Conservation (phyloP, 2,113 vertebrate species). For the Neodontobutis hainanensis region DNA sequence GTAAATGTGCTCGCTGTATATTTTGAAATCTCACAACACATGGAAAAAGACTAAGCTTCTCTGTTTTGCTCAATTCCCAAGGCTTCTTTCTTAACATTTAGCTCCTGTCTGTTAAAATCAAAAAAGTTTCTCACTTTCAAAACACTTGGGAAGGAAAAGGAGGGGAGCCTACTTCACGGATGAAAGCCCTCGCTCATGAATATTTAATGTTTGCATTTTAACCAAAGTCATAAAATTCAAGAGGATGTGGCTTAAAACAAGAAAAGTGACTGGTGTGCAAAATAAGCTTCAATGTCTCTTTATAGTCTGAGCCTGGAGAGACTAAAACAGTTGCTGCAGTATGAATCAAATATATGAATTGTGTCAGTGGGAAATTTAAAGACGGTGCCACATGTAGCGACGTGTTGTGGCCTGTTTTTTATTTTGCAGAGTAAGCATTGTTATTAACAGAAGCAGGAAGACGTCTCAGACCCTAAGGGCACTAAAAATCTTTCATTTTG, state of each 20-base stretch:
- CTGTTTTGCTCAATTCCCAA: conserved; percentile 51
- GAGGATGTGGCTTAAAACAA: conserved; percentile 68
- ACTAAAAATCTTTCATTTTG: conserved; percentile 64
- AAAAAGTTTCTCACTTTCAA: conserved; percentile 74
- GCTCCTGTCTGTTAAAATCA: conserved; percentile 69
- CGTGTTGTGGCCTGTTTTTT: conserved; percentile 61
- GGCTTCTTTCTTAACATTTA: conserved; percentile 69
- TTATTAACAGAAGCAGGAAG: conserved; percentile 54
- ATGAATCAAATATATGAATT: conserved; percentile 69
- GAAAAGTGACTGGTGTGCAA: conserved; percentile 63
- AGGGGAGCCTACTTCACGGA: conserved; percentile 65
- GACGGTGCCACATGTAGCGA: conserved; percentile 42
- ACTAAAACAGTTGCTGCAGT: conserved; percentile 43
- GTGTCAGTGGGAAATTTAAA: conserved; percentile 64
- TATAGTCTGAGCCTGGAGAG: conserved; percentile 63
- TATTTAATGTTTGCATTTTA: conserved; percentile 79
- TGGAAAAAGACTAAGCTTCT: neutral
- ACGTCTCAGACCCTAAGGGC: conserved; percentile 48
- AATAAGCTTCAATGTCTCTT: conserved; percentile 68
- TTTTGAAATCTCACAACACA: conserved; percentile 28
- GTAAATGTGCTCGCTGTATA: conserved; percentile 42
- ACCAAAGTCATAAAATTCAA: conserved; percentile 74
- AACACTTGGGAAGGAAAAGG: conserved; percentile 42
- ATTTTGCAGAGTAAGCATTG: conserved; percentile 64
- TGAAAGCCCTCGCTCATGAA: conserved; percentile 76